Evolutionary conservation across 2,113 vertebrate species (phyloP).

Genomic region (Pelmatolapia mariae): DNA sequence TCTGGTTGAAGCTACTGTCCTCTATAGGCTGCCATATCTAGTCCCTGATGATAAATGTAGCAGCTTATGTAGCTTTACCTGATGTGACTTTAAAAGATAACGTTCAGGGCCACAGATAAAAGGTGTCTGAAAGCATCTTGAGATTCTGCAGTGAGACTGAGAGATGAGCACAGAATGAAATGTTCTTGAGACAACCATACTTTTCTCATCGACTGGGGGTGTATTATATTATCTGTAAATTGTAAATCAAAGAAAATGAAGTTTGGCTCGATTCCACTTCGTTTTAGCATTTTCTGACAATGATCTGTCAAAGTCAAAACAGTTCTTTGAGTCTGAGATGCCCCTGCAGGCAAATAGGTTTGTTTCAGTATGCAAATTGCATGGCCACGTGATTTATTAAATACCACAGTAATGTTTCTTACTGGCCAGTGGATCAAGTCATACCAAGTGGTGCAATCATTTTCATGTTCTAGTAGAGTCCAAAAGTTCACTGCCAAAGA

Average conservation of each 20-base stretch:
- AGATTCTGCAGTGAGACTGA: conserved; percentile 12
- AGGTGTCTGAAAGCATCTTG: background rate
- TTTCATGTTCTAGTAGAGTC: background rate
- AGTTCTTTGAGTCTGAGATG: background rate
- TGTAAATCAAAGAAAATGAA: background rate
- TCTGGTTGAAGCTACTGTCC: conserved; percentile 47
- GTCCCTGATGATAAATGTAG: conserved; percentile 10
- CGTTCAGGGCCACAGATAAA: background rate
- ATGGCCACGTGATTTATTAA: background rate
- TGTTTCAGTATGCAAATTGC: background rate
- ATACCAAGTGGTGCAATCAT: background rate
- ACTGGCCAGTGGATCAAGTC: background rate
- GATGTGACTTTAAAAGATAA: conserved; percentile 18
- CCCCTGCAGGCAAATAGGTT: background rate
- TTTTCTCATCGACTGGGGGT: background rate
- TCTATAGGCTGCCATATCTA: conserved; percentile 3
- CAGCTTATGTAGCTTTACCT: conserved; percentile 19
- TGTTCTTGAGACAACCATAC: background rate
- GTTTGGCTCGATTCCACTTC: background rate
- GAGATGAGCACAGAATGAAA: conserved; percentile 1
- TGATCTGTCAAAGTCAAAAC: background rate
- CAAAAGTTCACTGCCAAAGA: background rate
- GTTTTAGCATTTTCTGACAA: background rate
- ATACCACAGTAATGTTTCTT: background rate
- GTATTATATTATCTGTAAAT: background rate